A percentile compares a stretch with the other conserved stretches of the same genome.
These are phyloP conservation scores for Meteorus cinctellus DNA, from an alignment of 2,888 invertebrate species.

Conservation along the genomic window DNA sequence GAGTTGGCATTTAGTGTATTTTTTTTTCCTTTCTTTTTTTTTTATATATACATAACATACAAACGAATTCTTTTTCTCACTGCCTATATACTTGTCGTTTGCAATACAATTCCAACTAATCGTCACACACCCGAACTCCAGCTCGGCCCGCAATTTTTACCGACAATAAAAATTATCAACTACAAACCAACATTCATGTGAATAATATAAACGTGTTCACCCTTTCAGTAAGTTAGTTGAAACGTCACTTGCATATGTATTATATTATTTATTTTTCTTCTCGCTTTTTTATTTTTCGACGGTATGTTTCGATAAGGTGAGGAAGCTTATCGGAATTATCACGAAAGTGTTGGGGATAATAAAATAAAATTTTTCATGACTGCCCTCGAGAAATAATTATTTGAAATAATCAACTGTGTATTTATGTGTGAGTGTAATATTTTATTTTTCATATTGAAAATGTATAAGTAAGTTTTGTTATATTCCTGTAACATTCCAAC, in stretches of 20 bases:
- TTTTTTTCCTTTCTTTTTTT: slow-evolving; percentile 5
- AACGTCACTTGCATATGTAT: background rate
- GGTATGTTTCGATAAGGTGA: slow-evolving; percentile 4
- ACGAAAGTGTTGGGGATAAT: slow-evolving; percentile 38
- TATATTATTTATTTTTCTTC: background rate
- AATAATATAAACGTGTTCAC: background rate
- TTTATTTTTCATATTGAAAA: background rate
- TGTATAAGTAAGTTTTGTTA: background rate
- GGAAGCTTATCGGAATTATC: slow-evolving; percentile 22
- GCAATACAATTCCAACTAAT: slow-evolving; percentile 9
- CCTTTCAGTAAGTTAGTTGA: background rate
- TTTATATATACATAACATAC: background rate
- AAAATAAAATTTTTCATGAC: slow-evolving; percentile 46
- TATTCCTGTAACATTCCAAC: too few species aligned
- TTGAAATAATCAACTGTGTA: background rate
- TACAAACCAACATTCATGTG: too few species aligned
- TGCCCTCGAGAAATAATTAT: slow-evolving; percentile 5
- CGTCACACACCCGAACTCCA: background rate
- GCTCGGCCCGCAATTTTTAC: background rate
- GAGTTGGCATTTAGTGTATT: background rate
- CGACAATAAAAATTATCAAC: slow-evolving; percentile 8
- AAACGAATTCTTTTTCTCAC: background rate
- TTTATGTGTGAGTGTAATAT: background rate
- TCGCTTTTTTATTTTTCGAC: background rate
- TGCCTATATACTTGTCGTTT: background rate